phyloP scores from a whole-genome alignment of 2,888 invertebrate genomes.

The Linnaemya tessellans region DNA sequence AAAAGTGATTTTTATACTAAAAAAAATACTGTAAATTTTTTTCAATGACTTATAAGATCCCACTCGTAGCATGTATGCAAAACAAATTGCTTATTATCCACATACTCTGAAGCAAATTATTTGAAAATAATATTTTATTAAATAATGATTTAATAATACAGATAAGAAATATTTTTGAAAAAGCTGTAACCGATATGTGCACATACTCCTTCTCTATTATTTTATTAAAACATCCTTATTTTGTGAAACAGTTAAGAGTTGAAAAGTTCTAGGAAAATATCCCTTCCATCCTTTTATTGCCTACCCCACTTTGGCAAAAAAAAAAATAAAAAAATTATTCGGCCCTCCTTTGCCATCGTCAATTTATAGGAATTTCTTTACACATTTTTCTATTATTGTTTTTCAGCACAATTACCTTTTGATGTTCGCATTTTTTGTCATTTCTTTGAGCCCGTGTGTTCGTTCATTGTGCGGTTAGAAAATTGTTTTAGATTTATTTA shows the following conservation, averaged over 20 bases:
- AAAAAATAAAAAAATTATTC: not conserved
- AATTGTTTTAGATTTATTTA: conserved; percentile 57
- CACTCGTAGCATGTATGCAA: not conserved
- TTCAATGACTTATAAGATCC: too few species aligned
- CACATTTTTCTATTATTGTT: conserved; percentile 12
- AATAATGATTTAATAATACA: conserved; percentile 51
- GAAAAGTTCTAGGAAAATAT: too few species aligned
- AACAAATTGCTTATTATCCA: not conserved
- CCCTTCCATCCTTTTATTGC: too few species aligned
- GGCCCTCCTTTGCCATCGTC: conserved; percentile 32
- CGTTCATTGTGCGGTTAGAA: conserved; percentile 65
- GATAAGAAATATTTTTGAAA: not conserved
- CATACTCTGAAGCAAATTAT: conserved; percentile 61
- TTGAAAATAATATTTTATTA: conserved; percentile 63
- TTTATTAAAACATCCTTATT: conserved; percentile 76
- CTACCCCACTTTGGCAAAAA: too few species aligned
- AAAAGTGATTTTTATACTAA: too few species aligned
- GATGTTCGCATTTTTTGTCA: conserved; percentile 50
- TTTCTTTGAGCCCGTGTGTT: conserved; percentile 25
- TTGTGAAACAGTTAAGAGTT: too few species aligned
- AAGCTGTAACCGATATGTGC: not conserved
- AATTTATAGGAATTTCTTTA: conserved; percentile 52
- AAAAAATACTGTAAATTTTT: too few species aligned
- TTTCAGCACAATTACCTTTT: conserved; percentile 69
- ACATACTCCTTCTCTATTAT: not conserved